These are phyloP conservation scores for Scomberomorus guttatus DNA, from an alignment of 2,797 vertebrate species.

Conservation along the genomic window DNA sequence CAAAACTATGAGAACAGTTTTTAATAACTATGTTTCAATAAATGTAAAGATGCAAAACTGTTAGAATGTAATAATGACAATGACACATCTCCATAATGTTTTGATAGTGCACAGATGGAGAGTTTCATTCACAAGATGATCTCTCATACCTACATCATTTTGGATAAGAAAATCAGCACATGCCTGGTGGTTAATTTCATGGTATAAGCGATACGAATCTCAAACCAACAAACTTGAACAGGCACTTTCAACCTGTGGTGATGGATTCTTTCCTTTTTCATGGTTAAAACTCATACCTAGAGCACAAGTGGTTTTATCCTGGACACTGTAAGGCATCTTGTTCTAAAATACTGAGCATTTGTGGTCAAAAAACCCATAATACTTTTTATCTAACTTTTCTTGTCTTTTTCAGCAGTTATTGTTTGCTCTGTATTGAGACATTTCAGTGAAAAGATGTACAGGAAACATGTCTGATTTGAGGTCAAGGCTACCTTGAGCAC, in stretches of 20 bases:
- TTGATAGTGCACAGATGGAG: background rate
- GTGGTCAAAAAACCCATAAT: background rate
- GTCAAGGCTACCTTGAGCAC: too few relatives aligned
- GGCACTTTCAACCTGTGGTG: background rate
- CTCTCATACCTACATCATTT: background rate
- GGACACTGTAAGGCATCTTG: background rate
- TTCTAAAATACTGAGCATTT: constrained; percentile 1
- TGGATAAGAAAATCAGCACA: constrained; percentile 3
- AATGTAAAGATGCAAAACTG: background rate
- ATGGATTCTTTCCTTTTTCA: background rate
- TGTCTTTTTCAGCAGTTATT: too few relatives aligned
- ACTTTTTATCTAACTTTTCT: background rate
- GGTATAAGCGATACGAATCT: background rate
- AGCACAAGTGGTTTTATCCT: too few relatives aligned
- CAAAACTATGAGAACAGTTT: background rate
- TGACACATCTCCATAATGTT: background rate
- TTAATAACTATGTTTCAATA: background rate
- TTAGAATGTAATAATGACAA: background rate
- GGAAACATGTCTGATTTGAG: too few relatives aligned
- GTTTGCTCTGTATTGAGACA: too few relatives aligned
- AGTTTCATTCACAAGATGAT: background rate
- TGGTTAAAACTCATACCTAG: background rate
- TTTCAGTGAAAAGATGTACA: too few relatives aligned
- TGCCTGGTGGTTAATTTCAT: background rate
- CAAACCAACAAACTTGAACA: background rate